Evolutionary conservation across 2,888 invertebrate species (phyloP).

Genomic region (Anthrax anthrax): DNA sequence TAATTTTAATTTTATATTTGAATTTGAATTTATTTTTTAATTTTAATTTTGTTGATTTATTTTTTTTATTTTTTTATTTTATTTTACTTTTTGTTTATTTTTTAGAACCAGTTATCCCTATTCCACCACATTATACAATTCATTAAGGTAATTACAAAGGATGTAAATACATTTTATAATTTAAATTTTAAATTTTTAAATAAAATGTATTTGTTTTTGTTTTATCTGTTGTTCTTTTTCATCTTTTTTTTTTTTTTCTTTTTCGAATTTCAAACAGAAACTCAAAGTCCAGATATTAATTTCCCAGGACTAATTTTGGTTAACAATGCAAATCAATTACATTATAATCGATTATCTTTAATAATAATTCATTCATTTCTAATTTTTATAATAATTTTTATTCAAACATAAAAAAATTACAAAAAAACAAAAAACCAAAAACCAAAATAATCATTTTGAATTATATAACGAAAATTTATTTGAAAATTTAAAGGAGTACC

Average conservation of each 20-base stretch:
- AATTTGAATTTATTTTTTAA: neutral
- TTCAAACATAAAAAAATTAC: too few species aligned
- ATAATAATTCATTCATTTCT: neutral
- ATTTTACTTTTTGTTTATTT: slow-evolving; percentile 1
- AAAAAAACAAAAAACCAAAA: too few species aligned
- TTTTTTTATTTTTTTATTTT: neutral
- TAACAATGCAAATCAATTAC: neutral
- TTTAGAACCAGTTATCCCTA: slow-evolving; percentile 4
- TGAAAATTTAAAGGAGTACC: too few species aligned
- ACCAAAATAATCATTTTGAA: too few species aligned
- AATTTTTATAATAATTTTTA: too few species aligned
- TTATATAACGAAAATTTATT: too few species aligned
- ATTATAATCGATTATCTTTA: neutral
- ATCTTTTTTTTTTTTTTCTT: neutral
- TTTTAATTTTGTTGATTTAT: slow-evolving; percentile 1
- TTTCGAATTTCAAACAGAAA: slow-evolving; percentile 1
- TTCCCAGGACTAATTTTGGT: slow-evolving; percentile 9
- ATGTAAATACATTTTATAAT: neutral
- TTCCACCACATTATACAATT: slow-evolving; percentile 2
- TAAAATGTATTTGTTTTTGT: too few species aligned
- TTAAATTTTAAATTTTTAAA: too few species aligned
- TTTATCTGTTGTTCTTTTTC: too few species aligned
- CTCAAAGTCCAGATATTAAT: slow-evolving; percentile 9
- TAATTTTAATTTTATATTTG: neutral
- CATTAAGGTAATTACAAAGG: slow-evolving; percentile 4